Base-by-base conservation (phyloP, 2,888 invertebrate species). In the Penaeus monodon region DNA sequence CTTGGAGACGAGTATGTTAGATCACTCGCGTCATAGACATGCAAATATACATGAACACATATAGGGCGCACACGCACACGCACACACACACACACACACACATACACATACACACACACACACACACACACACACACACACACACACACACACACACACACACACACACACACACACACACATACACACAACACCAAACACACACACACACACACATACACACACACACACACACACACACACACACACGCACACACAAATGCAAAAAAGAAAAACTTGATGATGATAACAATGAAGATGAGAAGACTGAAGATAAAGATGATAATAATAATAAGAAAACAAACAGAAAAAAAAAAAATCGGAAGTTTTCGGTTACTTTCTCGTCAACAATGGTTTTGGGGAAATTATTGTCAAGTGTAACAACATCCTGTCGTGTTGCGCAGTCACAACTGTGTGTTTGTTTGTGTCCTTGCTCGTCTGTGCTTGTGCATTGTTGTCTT, bases 171-270 rank as follows among this genome's bases (percentile, higher is more conserved):
- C 29, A 27, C 73, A 38, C 73, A 24, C 20, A 33, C 17, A 27
- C 17, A 27, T 10, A 68, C n/a, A 27, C 33, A 29, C 29, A 74
- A 20, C 38, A 14, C 10, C 33, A 38, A 2, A 38, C 29, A 76
- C 33, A 76, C 76, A 76, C 76, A 76, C 76, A 76, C 76, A 76
- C 76, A 80, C 65, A 80, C 38, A 80, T 38, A 63, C 64, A 79
- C 65, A 79, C 64, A 79, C 65, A 79, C 64, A 63, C 65, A 79
- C 64, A 79, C 63, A 57, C 63, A 79, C 63, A 57, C 63, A 79
- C 63, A 22, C 63, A 79, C 79, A n/a, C 64, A 57, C 64, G 3
- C 64, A 79, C 64, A 57, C 63, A 63, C 63, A 57, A 29, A 79
- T 29, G 3, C 64, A 44, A 44, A 44, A 0, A 7, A 44, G 7